A percentile compares a stretch with the other conserved stretches of the same genome.
phyloP scores from a whole-genome alignment of 1,140 invertebrate genomes.

The silkworm (Bombyx mori) region DNA sequence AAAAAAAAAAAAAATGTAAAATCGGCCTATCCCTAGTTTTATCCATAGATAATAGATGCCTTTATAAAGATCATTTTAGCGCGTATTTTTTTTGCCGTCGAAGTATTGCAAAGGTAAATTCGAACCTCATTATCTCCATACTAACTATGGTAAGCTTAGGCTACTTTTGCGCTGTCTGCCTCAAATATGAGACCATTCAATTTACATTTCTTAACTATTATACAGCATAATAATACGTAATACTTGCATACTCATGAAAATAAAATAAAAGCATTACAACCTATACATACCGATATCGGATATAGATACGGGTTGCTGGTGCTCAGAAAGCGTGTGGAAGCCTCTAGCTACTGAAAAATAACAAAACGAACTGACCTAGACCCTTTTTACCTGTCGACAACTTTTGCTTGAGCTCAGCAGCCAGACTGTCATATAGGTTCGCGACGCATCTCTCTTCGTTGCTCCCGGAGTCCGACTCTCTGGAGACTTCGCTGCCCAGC shows the following conservation, averaged over 20 bases:
- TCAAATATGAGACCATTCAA: too few relatives aligned
- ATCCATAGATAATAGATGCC: too few relatives aligned
- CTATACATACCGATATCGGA: neutral
- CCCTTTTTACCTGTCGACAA: conserved; percentile 74
- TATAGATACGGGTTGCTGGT: conserved; percentile 6
- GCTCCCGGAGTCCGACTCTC: conserved; percentile 83
- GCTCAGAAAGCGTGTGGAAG: conserved; percentile 17
- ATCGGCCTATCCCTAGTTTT: too few relatives aligned
- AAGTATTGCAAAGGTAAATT: too few relatives aligned
- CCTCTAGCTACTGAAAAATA: conserved; percentile 29
- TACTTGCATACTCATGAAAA: neutral
- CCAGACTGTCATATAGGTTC: conserved; percentile 89
- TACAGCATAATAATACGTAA: too few relatives aligned
- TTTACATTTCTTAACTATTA: too few relatives aligned
- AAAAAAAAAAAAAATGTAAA: too few relatives aligned
- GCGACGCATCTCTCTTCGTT: conserved; percentile 77
- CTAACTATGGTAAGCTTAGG: too few relatives aligned
- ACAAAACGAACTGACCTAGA: conserved; percentile 54
- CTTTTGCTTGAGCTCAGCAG: conserved; percentile 91
- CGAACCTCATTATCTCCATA: too few relatives aligned
- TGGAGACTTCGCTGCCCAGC: conserved; percentile 80
- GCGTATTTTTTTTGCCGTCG: too few relatives aligned
- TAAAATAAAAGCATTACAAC: neutral
- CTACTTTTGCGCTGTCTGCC: too few relatives aligned
- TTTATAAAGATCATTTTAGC: too few relatives aligned